Evolutionary conservation across 2,888 invertebrate genomes (phyloP), one percentile per base, ranked within the genome.

Genomic region (Agrotis segetum): DNA sequence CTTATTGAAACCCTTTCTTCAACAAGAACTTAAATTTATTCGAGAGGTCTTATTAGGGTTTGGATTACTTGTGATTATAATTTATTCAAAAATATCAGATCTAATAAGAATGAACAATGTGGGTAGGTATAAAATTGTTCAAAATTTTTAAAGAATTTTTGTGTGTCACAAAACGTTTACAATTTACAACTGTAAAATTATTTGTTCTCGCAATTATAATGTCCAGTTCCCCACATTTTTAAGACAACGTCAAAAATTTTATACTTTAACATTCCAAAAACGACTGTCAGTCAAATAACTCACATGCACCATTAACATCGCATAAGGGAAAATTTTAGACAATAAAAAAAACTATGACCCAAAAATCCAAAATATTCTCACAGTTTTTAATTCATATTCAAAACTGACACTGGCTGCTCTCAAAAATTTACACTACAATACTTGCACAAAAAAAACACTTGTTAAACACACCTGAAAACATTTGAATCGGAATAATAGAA

Each of bases 401-500:
- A 65, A 34, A 62, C 29, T 24, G 6, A 68, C 58, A 56, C 52
- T n/a, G 47, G 24, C 14, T 61, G 29, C 21, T 64, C 40, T 52
- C 40, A 59, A 62, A 19, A 72, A 67, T 77, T 71, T 65, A 68
- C 56, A 74, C 52, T n/a, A 81, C 53, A 74, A 68, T 79, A 63
- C 62, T 49, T 17, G 17, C 64, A 71, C 60, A 66, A 72, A 75
- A 70, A 70, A 72, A 68, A 17, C 71, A 86, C 88, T 88, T 89
- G 85, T 85, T 83, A 73, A 70, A 60, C 58, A 60, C 77, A 78
- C 83, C 76, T 74, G 74, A 85, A 77, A 81, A 77, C 79, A 87
- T 83, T 86, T 71, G 75, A 78, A 85, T 83, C 67, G 76, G 19
- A 75, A 82, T 83, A 79, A 87, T 82, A 62, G 60, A 87, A 83